phyloP scores from a whole-genome alignment of 2,888 invertebrate genomes.

The Globia sparganii region DNA sequence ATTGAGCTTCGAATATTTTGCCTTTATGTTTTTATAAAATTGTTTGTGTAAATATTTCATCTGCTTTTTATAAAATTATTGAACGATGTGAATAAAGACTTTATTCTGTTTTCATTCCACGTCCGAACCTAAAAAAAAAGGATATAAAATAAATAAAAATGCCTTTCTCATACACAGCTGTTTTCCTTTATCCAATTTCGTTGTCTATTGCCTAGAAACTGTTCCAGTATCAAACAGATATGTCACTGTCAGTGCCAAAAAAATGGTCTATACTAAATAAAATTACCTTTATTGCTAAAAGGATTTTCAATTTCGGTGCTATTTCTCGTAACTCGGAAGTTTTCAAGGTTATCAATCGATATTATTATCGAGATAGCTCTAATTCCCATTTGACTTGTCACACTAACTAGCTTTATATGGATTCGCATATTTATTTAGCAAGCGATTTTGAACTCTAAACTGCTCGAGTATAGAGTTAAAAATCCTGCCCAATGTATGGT shows the following conservation, averaged over 20 bases:
- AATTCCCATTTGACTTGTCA: conserved; percentile 78
- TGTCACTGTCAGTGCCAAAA: conserved; percentile 58
- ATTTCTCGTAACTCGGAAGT: conserved; percentile 18
- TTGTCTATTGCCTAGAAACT: conserved; percentile 53
- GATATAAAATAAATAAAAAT: conserved; percentile 53
- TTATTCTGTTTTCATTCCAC: conserved; percentile 29
- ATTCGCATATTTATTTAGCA: conserved; percentile 42
- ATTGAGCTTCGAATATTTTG: not conserved
- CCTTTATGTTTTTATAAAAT: not conserved
- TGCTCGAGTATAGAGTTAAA: conserved; percentile 55
- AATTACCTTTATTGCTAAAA: conserved; percentile 39
- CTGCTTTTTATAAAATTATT: not conserved
- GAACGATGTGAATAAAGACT: conserved; percentile 4
- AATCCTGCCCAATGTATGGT: conserved; percentile 53
- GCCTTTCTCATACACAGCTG: conserved; percentile 41
- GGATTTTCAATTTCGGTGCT: conserved; percentile 35
- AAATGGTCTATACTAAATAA: conserved; percentile 42
- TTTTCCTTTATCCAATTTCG: conserved; percentile 62
- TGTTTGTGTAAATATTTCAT: not conserved
- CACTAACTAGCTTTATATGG: conserved; percentile 69
- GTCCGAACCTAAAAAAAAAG: conserved; percentile 15
- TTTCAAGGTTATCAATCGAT: conserved; percentile 59
- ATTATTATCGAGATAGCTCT: conserved; percentile 64
- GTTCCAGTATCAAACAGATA: conserved; percentile 58
- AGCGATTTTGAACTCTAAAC: conserved; percentile 40